Percentiles rank a stretch among this genome's conserved stretches.
Evolutionary conservation across 2,797 vertebrate species (phyloP).

Genomic region (Sciurus carolinensis): DNA sequence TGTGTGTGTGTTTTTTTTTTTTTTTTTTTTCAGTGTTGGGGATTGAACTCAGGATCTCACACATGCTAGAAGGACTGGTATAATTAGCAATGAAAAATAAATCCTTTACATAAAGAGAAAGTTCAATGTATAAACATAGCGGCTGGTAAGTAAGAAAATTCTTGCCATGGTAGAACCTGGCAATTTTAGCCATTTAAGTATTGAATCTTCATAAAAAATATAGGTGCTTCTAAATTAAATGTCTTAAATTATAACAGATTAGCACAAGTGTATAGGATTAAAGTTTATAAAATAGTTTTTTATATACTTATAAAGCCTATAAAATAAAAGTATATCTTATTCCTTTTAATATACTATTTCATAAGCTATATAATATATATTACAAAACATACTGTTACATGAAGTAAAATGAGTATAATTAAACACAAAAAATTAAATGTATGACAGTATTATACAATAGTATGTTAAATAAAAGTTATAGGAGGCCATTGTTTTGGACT

Average conservation of each 20-base stretch:
- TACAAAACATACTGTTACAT: background rate
- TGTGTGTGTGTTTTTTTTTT: too few relatives aligned
- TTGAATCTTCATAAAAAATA: constrained; percentile 9
- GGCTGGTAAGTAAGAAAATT: background rate
- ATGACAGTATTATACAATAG: background rate
- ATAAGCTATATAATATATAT: background rate
- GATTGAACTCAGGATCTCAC: too few relatives aligned
- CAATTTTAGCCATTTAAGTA: background rate
- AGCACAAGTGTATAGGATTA: background rate
- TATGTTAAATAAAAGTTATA: background rate
- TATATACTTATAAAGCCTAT: too few relatives aligned
- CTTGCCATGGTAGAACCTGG: background rate
- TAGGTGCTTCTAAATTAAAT: constrained; percentile 12
- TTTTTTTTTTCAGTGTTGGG: too few relatives aligned
- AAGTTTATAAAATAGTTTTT: too few relatives aligned
- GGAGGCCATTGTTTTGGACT: background rate
- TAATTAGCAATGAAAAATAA: constrained; percentile 21
- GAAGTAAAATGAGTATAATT: background rate
- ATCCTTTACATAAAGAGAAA: constrained; percentile 38
- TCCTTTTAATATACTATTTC: background rate
- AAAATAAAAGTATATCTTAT: background rate
- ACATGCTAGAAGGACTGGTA: background rate
- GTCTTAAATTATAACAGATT: constrained; percentile 43
- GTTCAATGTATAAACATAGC: background rate
- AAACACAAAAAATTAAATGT: constrained; percentile 40